Evolutionary conservation across 1,140 invertebrate genomes (phyloP), one percentile per base, ranked within the genome.

Genomic region (Mylabris phalerata): DNA sequence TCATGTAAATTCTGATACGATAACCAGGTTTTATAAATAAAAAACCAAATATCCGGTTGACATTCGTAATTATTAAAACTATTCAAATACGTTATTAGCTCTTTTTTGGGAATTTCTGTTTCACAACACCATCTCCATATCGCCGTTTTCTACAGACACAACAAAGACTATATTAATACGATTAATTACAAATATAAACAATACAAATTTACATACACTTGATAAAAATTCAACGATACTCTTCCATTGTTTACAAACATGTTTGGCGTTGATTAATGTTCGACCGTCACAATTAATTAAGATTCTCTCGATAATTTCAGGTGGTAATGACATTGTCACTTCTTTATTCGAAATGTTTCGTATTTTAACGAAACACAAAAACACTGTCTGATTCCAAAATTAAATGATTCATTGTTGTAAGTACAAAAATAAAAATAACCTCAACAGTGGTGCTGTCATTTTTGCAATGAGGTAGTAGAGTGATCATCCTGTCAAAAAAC

Each of bases 271-370:
- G 45, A 65, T 52, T 41, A 72, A 60, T 4, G 71, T 72, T 56
- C 58, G 66, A 27, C 71, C 71, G 62, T 72, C 69, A 45, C 68
- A 71, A 38, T 64, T 62, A 46, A 57, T 47, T 27, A 72, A 50
- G 57, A 72, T 72, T 40, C 50, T 59, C 59, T 72, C 71, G 7
- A 71, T 54, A 55, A 71, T 64, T 65, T 72, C 71, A 7, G 54
- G 13, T 32, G 71, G 71, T 9, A 72, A 54, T 58, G 43, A 61
- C 67, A 69, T 69, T 52, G 9, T 47, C 10, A 7, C 13, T 44
- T 59, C 10, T 57, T 19, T 25, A 10, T 38, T 11, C 7, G 7
- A 32, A 7, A 5, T 32, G 2, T 32, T 32, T 32, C 32, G 32
- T 32, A 32, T 32, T 32, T 4, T 5, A 32, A 32, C 32, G 7